phyloP scores from a whole-genome alignment of 2,888 invertebrate genomes.

The Pandemis corylana region DNA sequence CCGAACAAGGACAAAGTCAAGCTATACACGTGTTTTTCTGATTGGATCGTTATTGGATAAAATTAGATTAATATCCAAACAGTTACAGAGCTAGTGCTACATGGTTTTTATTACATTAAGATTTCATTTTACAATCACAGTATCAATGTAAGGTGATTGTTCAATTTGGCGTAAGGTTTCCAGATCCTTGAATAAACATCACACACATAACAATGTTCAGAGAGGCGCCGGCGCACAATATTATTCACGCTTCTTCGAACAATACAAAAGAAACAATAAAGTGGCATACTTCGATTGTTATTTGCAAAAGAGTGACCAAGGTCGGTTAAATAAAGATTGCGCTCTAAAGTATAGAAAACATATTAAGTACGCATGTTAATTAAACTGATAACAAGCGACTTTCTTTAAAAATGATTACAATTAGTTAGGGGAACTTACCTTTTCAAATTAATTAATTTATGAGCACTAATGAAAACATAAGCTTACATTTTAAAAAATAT shows the following conservation, averaged over 20 bases:
- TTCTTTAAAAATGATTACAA: constrained; percentile 3
- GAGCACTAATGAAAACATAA: background rate
- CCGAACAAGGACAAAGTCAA: background rate
- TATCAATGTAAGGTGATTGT: background rate
- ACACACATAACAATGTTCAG: background rate
- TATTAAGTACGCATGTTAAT: constrained; percentile 1
- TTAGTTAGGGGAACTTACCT: constrained; percentile 21
- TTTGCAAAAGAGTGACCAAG: background rate
- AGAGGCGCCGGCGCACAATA: constrained; percentile 18
- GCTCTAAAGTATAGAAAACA: background rate
- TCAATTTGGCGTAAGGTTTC: background rate
- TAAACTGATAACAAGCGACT: constrained; percentile 26
- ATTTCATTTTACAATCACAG: background rate
- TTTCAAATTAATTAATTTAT: background rate
- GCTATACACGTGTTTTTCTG: background rate
- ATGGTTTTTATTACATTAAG: background rate
- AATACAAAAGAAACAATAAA: constrained; percentile 21
- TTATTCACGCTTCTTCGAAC: constrained; percentile 23
- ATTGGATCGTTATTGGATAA: background rate
- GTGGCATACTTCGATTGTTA: background rate
- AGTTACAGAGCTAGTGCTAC: background rate
- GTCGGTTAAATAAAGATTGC: background rate
- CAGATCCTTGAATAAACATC: constrained; percentile 9
- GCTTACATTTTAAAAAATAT: constrained; percentile 27
- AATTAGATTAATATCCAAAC: background rate